A percentile compares a stretch with the other conserved stretches of the same genome.
Conservation (phyloP, 2,113 vertebrate species). For the Gopherus evgoodei region DNA sequence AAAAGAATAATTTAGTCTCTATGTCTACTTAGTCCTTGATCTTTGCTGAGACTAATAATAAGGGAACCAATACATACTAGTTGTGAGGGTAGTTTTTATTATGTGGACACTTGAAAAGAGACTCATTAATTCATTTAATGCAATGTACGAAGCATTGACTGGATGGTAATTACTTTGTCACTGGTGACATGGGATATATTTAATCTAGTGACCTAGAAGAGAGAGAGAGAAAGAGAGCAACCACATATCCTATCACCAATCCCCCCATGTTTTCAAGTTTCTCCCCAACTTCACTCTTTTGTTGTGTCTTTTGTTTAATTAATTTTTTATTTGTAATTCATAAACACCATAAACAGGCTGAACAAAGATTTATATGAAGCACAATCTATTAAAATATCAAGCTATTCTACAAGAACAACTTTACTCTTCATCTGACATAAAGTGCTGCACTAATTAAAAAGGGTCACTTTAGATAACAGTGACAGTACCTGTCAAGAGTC, state of each 20-base stretch:
- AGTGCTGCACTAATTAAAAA: conserved; percentile 1
- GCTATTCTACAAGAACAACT: background rate
- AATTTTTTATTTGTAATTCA: background rate
- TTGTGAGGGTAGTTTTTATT: background rate
- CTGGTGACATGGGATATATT: background rate
- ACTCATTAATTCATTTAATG: background rate
- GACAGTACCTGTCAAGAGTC: background rate
- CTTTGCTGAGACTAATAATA: conserved; percentile 6
- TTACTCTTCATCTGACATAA: conserved; percentile 3
- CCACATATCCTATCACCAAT: background rate
- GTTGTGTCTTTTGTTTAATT: background rate
- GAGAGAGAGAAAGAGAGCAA: background rate
- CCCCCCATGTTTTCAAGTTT: background rate
- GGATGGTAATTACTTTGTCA: background rate
- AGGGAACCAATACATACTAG: background rate
- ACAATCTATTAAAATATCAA: conserved; percentile 23
- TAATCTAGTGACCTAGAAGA: background rate
- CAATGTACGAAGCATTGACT: background rate
- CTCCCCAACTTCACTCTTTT: background rate
- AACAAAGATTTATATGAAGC: background rate
- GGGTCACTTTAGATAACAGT: background rate
- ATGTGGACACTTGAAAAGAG: background rate
- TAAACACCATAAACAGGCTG: background rate
- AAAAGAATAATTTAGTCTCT: conserved; percentile 14
- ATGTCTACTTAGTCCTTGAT: background rate